Percentiles rank a stretch among this genome's conserved stretches.
Conservation (phyloP, 2,797 vertebrate species). For the Neosalanx taihuensis region DNA sequence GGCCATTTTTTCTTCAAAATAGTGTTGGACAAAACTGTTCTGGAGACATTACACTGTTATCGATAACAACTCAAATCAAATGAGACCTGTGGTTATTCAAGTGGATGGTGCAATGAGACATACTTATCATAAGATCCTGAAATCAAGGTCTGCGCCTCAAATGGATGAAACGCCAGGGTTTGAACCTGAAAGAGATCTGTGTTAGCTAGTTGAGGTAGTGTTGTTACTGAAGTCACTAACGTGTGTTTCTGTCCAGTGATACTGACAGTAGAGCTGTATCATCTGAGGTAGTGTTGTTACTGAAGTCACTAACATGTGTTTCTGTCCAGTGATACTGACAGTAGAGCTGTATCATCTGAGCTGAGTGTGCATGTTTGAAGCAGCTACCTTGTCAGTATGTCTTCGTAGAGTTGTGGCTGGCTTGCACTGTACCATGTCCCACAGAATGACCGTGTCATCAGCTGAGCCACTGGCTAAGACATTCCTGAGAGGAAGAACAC, state of each 20-base stretch:
- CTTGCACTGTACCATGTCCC: conserved; percentile 87
- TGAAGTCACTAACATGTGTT: no score
- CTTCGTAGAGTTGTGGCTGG: conserved; percentile 80
- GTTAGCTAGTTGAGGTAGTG: no score
- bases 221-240: no score
- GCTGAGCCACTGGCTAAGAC: conserved; percentile 93
- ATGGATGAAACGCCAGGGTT: conserved; percentile 91
- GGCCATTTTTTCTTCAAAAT: no score
- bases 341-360: no score
- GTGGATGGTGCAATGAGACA: conserved; percentile 29
- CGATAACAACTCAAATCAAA: not conserved
- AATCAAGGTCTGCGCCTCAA: conserved; percentile 93
- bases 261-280: no score
- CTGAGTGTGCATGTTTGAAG: not conserved
- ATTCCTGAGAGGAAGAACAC: conserved; percentile 68
- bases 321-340: no score
- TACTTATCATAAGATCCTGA: conserved; percentile 97
- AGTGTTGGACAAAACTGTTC: no score
- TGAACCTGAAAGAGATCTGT: conserved; percentile 78
- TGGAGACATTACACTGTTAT: not conserved
- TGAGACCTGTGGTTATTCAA: no score
- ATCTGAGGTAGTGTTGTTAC: no score
- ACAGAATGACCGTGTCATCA: conserved; percentile 86
- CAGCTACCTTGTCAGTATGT: conserved; percentile 88
- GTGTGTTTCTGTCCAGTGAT: no score